Percentiles rank a stretch among this genome's conserved stretches.
Conservation (phyloP, 2,113 vertebrate genomes). For the Muscicapa adusta region DNA sequence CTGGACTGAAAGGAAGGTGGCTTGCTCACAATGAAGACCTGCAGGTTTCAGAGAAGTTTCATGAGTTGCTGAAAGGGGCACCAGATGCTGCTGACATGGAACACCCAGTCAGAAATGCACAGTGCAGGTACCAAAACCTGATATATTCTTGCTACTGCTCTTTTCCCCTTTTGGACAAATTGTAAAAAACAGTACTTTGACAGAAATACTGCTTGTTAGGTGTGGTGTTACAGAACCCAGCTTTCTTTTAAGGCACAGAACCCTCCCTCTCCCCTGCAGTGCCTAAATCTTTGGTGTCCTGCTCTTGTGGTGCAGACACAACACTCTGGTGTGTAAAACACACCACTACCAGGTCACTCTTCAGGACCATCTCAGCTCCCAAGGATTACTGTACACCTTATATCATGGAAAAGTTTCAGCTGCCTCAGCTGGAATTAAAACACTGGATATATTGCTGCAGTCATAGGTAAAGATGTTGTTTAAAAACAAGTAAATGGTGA, state of each 20-base stretch:
- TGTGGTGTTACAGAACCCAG: neutral
- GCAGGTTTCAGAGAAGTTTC: neutral
- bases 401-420: accelerated
- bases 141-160: accelerated
- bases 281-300: accelerated
- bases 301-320: accelerated
- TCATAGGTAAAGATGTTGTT: neutral
- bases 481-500: accelerated
- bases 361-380: neutral
- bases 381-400: neutral
- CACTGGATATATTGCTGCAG: neutral
- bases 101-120: neutral
- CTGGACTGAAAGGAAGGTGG: neutral
- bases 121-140: accelerated
- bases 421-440: neutral
- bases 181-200: accelerated
- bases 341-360: accelerated
- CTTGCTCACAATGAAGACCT: accelerated
- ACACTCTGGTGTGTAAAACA: neutral
- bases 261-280: accelerated
- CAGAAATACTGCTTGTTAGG: neutral
- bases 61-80: neutral
- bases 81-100: accelerated
- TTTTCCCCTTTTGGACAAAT: neutral
- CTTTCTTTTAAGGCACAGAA: neutral